phyloP scores from a whole-genome alignment of 2,888 invertebrate genomes.

The Euzophera pinguis region DNA sequence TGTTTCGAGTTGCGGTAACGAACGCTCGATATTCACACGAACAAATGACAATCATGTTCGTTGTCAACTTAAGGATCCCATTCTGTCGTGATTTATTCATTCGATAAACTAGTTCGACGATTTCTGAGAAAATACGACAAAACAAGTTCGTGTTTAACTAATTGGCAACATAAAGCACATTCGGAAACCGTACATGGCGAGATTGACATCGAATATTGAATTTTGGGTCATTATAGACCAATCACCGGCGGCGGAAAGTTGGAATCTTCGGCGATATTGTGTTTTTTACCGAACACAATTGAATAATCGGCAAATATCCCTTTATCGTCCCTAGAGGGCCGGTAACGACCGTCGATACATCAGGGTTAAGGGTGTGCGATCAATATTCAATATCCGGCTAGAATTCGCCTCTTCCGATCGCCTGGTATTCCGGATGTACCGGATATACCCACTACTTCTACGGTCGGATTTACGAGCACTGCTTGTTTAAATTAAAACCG shows the following conservation, averaged over 20 bases:
- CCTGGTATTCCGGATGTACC: conserved; percentile 59
- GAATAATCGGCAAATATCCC: conserved; percentile 63
- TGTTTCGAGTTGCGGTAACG: conserved; percentile 22
- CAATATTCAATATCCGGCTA: conserved; percentile 78
- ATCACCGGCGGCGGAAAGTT: conserved; percentile 16
- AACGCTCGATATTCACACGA: conserved; percentile 2
- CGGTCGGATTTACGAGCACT: conserved; percentile 39
- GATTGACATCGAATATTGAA: conserved; percentile 10
- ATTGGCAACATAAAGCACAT: conserved; percentile 10
- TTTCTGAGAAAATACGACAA: not conserved
- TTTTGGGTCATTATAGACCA: conserved; percentile 17
- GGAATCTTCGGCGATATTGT: conserved; percentile 23
- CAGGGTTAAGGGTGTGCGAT: conserved; percentile 75
- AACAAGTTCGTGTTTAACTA: conserved; percentile 12
- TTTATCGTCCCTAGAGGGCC: conserved; percentile 56
- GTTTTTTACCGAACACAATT: conserved; percentile 46
- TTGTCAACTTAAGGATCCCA: conserved; percentile 2
- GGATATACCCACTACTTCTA: conserved; percentile 55
- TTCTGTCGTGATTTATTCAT: conserved; percentile 9
- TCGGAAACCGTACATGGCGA: not conserved
- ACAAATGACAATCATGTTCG: not conserved
- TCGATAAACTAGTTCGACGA: conserved; percentile 4
- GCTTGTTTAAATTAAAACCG: conserved; percentile 29
- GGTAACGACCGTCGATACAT: conserved; percentile 65
- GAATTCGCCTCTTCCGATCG: conserved; percentile 73